A percentile compares a stretch with the other conserved stretches of the same genome.
Evolutionary conservation across 2,113 vertebrate species (phyloP).

Genomic region (Xenotilapia flavipinnis): DNA sequence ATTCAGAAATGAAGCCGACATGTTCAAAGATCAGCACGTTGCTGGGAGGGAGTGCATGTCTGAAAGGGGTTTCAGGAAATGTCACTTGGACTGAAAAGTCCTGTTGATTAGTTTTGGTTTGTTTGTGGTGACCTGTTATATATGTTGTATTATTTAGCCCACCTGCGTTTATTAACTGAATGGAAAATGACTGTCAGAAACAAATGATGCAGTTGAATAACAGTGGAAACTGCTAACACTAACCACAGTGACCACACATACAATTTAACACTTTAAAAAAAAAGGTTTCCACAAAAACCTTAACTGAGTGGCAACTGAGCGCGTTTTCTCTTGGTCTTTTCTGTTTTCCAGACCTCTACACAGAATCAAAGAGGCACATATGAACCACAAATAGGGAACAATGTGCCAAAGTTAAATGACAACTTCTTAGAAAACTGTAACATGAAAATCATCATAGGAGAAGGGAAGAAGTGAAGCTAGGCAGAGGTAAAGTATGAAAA

Average conservation of each 20-base stretch:
- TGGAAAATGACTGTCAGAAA: neutral
- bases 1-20: neutral
- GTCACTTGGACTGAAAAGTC: neutral
- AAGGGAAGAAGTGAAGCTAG: neutral
- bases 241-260: neutral
- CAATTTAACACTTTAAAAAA: neutral
- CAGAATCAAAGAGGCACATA: neutral
- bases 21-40: neutral
- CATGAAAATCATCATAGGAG: neutral
- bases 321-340: neutral
- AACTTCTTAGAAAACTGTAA: neutral
- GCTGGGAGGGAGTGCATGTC: neutral
- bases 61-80: neutral
- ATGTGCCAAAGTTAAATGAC: neutral
- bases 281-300: neutral
- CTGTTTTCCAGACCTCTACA: neutral
- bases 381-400: neutral
- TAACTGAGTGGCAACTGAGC: neutral
- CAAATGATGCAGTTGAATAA: neutral
- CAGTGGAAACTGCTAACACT: neutral
- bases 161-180: neutral
- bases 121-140: neutral
- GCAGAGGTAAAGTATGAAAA: neutral
- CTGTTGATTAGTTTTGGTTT: neutral
- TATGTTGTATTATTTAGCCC: neutral